These are phyloP conservation scores for Steinernema khuongi DNA, from an alignment of 1,140 invertebrate genomes.

Conservation along the genomic window DNA sequence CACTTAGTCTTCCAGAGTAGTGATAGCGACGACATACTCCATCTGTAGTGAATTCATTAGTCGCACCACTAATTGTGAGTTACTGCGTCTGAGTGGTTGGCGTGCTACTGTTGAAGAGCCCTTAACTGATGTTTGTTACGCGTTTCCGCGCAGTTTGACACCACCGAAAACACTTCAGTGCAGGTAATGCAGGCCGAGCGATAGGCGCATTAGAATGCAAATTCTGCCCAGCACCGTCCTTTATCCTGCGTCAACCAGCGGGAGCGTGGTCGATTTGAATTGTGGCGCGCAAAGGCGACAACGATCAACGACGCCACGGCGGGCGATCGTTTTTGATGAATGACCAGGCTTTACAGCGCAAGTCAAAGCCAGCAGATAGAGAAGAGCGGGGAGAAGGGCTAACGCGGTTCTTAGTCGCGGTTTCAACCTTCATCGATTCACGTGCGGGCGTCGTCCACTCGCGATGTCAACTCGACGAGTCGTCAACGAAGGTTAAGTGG, in stretches of 20 bases:
- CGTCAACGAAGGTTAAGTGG: background rate
- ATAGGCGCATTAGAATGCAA: background rate
- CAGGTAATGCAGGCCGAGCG: background rate
- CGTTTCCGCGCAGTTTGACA: background rate
- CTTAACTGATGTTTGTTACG: background rate
- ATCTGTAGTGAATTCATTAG: too few species aligned
- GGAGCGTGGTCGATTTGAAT: background rate
- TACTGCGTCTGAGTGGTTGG: too few species aligned
- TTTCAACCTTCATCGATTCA: background rate
- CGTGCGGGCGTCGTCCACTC: constrained; percentile 1
- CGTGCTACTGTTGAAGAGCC: too few species aligned
- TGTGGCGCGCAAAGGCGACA: background rate
- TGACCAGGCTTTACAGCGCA: constrained; percentile 11
- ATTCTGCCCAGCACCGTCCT: background rate
- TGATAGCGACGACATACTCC: too few species aligned
- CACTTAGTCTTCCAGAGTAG: too few species aligned
- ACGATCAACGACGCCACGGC: background rate
- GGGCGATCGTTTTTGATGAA: background rate
- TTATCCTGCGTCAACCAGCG: background rate
- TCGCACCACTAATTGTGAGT: too few species aligned
- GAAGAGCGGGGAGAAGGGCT: background rate
- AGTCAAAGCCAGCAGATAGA: background rate
- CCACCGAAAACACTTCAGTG: background rate
- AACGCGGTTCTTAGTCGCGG: background rate
- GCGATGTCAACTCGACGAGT: background rate